Percentiles rank a stretch among this genome's conserved stretches.
These are phyloP conservation scores for Trogon melanurus DNA, from an alignment of 2,113 vertebrate genomes.

Conservation along the genomic window DNA sequence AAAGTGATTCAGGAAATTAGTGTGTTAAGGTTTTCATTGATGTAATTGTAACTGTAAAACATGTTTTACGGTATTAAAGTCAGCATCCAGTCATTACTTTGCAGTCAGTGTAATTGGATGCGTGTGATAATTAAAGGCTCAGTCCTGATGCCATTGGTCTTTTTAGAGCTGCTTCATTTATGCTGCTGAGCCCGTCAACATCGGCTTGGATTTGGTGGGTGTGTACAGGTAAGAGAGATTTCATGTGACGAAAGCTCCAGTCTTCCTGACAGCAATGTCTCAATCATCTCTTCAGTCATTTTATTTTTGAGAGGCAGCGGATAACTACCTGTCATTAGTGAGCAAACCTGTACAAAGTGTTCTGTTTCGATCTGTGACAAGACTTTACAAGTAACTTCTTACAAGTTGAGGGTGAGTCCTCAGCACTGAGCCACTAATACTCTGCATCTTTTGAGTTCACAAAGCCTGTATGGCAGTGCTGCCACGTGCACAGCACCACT, in stretches of 20 bases:
- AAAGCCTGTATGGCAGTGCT: neutral
- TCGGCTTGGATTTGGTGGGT: neutral
- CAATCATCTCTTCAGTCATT: neutral
- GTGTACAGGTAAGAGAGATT: neutral
- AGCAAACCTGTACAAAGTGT: neutral
- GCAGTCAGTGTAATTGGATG: neutral
- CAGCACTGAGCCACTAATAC: neutral
- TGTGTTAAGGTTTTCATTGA: neutral
- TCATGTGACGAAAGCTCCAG: neutral
- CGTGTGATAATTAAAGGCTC: neutral
- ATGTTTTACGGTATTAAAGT: neutral
- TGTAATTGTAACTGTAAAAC: neutral
- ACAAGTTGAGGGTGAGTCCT: neutral
- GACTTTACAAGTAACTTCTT: neutral
- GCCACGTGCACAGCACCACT: neutral
- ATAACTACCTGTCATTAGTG: neutral
- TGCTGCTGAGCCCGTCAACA: neutral
- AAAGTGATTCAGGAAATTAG: slow-evolving; percentile 2
- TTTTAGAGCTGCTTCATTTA: neutral
- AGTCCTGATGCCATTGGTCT: neutral
- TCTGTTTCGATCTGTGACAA: neutral
- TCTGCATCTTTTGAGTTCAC: neutral
- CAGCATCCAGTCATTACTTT: neutral
- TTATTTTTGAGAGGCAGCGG: neutral
- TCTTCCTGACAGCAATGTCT: neutral